phyloP scores from a whole-genome alignment of 1,140 invertebrate species.

The Cepaea nemoralis region DNA sequence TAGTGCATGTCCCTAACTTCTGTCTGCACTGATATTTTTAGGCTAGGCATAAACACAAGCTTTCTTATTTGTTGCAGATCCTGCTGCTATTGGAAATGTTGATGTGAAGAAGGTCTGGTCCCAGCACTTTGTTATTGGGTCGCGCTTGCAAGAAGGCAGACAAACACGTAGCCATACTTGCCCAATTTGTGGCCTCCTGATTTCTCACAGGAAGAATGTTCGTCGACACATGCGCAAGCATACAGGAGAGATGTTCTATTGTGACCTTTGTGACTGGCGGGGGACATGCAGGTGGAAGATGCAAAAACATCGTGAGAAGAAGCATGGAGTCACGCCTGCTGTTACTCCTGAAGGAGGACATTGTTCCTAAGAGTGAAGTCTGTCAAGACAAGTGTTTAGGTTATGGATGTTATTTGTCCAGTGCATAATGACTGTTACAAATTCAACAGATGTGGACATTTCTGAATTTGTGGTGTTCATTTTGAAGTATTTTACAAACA shows the following conservation, averaged over 20 bases:
- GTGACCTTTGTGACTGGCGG: constrained; percentile 38
- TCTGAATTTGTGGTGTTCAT: too few relatives aligned
- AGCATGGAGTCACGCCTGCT: constrained; percentile 27
- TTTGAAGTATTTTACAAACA: too few relatives aligned
- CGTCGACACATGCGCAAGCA: constrained; percentile 41
- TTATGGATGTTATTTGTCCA: too few relatives aligned
- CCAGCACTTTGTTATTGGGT: constrained; percentile 31
- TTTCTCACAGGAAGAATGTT: constrained; percentile 36
- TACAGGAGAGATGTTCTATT: constrained; percentile 44
- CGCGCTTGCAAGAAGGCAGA: constrained; percentile 5
- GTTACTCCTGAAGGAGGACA: background rate
- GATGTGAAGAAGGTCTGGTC: constrained; percentile 32
- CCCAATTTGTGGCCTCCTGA: constrained; percentile 27
- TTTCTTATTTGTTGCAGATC: constrained; percentile 44
- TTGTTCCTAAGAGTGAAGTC: background rate
- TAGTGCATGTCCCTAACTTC: constrained; percentile 1
- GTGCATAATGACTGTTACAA: too few relatives aligned
- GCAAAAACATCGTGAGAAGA: constrained; percentile 40
- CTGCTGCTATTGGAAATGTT: constrained; percentile 22
- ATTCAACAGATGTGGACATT: too few relatives aligned
- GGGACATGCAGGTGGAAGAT: constrained; percentile 36
- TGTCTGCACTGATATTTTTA: constrained; percentile 22
- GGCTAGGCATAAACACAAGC: constrained; percentile 42
- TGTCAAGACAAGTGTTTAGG: background rate
- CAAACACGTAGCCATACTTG: constrained; percentile 29